phyloP scores from a whole-genome alignment of 1,140 invertebrate species.

The Drosophila simulans region DNA sequence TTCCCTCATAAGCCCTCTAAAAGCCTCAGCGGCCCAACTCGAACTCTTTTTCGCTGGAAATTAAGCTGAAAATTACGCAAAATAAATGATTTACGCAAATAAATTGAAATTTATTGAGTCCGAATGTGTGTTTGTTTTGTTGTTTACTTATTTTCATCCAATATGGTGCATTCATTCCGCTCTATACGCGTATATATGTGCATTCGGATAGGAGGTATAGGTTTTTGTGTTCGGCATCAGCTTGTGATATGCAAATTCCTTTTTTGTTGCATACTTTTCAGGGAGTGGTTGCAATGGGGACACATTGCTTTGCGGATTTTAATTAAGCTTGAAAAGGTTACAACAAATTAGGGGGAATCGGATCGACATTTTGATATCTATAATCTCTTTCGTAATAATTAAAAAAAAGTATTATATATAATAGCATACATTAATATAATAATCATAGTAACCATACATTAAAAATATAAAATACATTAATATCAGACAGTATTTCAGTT shows the following conservation, averaged over 20 bases:
- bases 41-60: constrained; percentile 57
- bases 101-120: constrained; percentile 82
- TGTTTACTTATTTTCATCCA: constrained; percentile 31
- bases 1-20: constrained; percentile 44
- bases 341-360: constrained; percentile 5
- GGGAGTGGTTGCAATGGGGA: constrained; percentile 43
- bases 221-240: constrained; percentile 57
- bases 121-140: constrained; percentile 47
- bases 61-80: constrained; percentile 82
- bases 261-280: constrained; percentile 71
- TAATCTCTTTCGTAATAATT: background rate
- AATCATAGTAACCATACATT: no score
- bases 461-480: no score
- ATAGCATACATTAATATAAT: no score
- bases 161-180: constrained; percentile 30
- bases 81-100: constrained; percentile 83
- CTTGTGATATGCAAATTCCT: constrained; percentile 76
- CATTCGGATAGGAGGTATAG: constrained; percentile 22
- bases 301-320: constrained; percentile 79
- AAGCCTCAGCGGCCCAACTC: constrained; percentile 2
- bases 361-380: background rate
- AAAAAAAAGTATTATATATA: no score
- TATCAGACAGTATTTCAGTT: no score
- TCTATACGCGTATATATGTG: constrained; percentile 13
- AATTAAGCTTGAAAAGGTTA: constrained; percentile 76